Conservation (phyloP, 1,140 invertebrate genomes). For the Hirudo medicinalis region DNA sequence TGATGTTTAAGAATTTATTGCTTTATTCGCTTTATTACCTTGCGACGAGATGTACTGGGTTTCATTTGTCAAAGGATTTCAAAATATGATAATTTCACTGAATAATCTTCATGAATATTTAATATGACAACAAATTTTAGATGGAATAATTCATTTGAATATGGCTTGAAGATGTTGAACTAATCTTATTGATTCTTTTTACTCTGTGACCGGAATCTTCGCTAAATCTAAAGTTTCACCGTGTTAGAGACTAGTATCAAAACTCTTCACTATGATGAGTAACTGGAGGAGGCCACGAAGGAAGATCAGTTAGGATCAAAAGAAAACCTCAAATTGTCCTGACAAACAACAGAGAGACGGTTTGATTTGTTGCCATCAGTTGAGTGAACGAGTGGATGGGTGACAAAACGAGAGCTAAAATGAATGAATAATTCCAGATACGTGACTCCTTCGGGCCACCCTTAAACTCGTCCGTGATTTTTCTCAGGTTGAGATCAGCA, state of each 20-base stretch:
- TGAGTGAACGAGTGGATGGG: too few relatives aligned
- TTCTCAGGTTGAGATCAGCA: too few relatives aligned
- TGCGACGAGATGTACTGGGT: too few relatives aligned
- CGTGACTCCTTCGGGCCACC: too few relatives aligned
- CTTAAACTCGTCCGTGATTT: too few relatives aligned
- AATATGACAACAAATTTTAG: neutral
- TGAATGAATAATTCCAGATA: too few relatives aligned
- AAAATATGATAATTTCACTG: neutral
- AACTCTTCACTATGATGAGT: neutral
- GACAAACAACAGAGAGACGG: neutral
- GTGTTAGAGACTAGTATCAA: neutral
- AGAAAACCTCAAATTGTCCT: too few relatives aligned
- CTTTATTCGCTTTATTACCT: too few relatives aligned
- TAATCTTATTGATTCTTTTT: neutral
- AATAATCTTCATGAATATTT: neutral
- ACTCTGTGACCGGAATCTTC: neutral
- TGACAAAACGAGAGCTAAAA: too few relatives aligned
- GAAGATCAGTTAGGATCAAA: too few relatives aligned
- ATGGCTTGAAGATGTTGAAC: neutral
- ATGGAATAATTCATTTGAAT: neutral
- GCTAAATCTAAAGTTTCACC: neutral
- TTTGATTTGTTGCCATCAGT: neutral
- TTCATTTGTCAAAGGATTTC: neutral
- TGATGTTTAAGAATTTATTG: too few relatives aligned
- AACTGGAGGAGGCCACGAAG: too few relatives aligned